Evolutionary conservation across 37 sponge, comb jelly and placozoan genomes (phyloP).

Genomic region (Cliona cf. orientalis): DNA sequence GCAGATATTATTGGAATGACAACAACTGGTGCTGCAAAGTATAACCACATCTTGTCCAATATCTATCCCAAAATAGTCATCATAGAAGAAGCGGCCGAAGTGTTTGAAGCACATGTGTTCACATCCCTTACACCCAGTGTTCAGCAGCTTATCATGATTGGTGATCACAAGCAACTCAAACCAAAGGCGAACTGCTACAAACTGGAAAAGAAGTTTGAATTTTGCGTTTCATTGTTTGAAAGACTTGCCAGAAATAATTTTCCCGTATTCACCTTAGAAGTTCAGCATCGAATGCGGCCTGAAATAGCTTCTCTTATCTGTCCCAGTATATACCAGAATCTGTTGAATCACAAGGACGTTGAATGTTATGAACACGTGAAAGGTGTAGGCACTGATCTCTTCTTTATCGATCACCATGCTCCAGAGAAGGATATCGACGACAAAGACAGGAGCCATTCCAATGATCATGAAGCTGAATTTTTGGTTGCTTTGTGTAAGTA

Average conservation of each 20-base stretch:
- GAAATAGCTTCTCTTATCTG: constrained; percentile 79
- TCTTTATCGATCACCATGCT: constrained; percentile 66
- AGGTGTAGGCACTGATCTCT: constrained; percentile 72
- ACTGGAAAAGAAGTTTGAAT: constrained; percentile 61
- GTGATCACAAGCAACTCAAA: constrained; percentile 95
- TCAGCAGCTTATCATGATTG: constrained; percentile 91
- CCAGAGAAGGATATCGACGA: constrained; percentile 53
- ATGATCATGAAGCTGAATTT: constrained; percentile 79
- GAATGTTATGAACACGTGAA: constrained; percentile 40
- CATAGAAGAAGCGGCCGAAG: constrained; percentile 97
- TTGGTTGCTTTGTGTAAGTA: constrained; percentile 69
- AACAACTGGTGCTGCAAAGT: constrained; percentile 93
- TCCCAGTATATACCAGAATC: constrained; percentile 69
- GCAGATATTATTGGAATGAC: constrained; percentile 93
- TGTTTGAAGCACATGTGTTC: constrained; percentile 91
- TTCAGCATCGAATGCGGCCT: constrained; percentile 93
- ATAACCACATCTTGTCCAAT: constrained; percentile 62
- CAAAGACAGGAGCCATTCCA: constrained; percentile 59
- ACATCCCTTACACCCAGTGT: constrained; percentile 84
- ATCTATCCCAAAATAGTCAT: constrained; percentile 87
- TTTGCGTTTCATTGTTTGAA: constrained; percentile 94
- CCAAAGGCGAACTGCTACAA: constrained; percentile 81
- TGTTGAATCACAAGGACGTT: constrained; percentile 51
- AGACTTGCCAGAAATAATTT: constrained; percentile 58
- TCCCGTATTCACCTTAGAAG: constrained; percentile 55